phyloP scores from a whole-genome alignment of 1,140 invertebrate genomes.

The Antheraea mylitta region DNA sequence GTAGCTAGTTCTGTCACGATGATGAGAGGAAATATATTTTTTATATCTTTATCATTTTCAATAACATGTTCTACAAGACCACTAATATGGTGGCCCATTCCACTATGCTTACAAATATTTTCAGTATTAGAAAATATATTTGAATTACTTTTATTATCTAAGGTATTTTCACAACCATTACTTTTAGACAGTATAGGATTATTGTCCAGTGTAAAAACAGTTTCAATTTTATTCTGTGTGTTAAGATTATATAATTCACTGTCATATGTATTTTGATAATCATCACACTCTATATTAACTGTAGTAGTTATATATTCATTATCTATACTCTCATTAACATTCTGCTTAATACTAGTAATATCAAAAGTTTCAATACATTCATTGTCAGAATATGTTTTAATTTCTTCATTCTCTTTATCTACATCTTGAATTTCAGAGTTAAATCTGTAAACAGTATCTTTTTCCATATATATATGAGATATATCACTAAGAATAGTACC shows the following conservation, averaged over 20 bases:
- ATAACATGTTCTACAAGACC: neutral
- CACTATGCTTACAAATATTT: neutral
- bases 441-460: neutral
- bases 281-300: neutral
- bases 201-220: neutral
- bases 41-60: neutral
- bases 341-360: neutral
- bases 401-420: neutral
- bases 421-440: neutral
- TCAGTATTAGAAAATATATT: neutral
- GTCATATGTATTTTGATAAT: neutral
- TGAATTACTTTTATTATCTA: neutral
- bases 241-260: neutral
- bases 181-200: neutral
- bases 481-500: neutral
- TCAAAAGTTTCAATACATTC: neutral
- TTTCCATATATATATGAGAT: neutral
- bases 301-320: neutral
- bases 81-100: neutral
- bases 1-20: neutral
- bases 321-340: neutral
- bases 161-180: constrained; percentile 9
- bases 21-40: neutral
- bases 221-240: neutral
- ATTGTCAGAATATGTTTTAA: neutral